Evolutionary conservation across 1,140 invertebrate genomes (phyloP).

Genomic region (Calephelis virginiensis): DNA sequence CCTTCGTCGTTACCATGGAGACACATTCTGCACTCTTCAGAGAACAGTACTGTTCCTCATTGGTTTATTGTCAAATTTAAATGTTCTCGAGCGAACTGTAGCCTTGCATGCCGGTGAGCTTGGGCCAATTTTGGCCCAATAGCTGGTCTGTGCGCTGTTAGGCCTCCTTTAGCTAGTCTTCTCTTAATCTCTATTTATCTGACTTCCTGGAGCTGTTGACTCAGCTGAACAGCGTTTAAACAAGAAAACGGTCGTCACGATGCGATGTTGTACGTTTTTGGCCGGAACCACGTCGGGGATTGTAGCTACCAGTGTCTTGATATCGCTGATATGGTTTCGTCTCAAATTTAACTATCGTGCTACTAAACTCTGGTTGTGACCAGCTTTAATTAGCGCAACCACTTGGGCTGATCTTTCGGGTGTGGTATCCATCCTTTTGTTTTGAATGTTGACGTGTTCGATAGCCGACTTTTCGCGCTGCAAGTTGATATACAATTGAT

Average conservation of each 20-base stretch:
- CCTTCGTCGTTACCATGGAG: neutral
- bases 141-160: neutral
- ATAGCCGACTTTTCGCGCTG: neutral
- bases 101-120: neutral
- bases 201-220: too few relatives aligned
- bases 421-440: neutral
- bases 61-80: neutral
- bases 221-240: too few relatives aligned
- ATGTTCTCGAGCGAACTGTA: neutral
- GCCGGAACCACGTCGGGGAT: neutral
- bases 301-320: neutral
- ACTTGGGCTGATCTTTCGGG: neutral
- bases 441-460: neutral
- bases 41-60: neutral
- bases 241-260: neutral
- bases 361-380: neutral
- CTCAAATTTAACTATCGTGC: constrained; percentile 1
- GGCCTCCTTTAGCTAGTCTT: neutral
- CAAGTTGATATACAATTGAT: neutral
- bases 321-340: neutral
- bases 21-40: neutral
- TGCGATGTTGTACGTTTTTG: neutral
- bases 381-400: neutral
- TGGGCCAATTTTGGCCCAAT: neutral
- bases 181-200: too few relatives aligned